These are phyloP conservation scores for Lepidochrysops patricia DNA, from an alignment of 2,888 invertebrate species.

Conservation along the genomic window DNA sequence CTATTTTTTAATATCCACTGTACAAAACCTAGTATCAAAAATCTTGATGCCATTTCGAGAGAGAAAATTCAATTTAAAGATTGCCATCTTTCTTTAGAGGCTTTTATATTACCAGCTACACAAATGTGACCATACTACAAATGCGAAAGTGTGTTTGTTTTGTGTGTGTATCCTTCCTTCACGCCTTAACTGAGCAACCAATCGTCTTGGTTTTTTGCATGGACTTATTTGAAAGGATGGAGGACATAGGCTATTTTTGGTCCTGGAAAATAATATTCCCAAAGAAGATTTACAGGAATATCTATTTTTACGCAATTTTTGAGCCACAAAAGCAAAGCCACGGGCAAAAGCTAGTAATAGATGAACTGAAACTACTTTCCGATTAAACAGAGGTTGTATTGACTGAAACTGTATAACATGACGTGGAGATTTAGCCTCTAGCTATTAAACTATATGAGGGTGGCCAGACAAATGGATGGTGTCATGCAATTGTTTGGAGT, in stretches of 20 bases:
- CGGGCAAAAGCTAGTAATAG: no score
- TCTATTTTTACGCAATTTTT: no score
- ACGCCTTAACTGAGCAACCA: no score
- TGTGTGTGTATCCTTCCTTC: no score
- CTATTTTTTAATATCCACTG: constrained; percentile 11
- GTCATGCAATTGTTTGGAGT: constrained; percentile 27
- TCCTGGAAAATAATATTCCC: no score
- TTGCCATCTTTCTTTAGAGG: constrained; percentile 14
- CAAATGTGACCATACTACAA: no score
- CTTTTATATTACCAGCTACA: constrained; percentile 14
- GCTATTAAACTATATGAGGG: constrained; percentile 54
- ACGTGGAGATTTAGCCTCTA: constrained; percentile 51
- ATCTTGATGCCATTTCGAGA: constrained; percentile 14
- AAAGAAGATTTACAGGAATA: no score
- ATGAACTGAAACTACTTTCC: constrained; percentile 19
- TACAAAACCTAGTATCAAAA: constrained; percentile 14
- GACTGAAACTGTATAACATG: constrained; percentile 50
- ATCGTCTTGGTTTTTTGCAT: no score
- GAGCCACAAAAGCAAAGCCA: no score
- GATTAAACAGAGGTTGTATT: constrained; percentile 49
- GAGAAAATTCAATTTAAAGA: constrained; percentile 18
- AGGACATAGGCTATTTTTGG: no score
- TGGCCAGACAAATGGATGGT: constrained; percentile 38
- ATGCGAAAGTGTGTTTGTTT: no score
- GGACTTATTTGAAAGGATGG: no score